phyloP scores from a whole-genome alignment of 1,140 invertebrate genomes.

The Drosophila serrata region DNA sequence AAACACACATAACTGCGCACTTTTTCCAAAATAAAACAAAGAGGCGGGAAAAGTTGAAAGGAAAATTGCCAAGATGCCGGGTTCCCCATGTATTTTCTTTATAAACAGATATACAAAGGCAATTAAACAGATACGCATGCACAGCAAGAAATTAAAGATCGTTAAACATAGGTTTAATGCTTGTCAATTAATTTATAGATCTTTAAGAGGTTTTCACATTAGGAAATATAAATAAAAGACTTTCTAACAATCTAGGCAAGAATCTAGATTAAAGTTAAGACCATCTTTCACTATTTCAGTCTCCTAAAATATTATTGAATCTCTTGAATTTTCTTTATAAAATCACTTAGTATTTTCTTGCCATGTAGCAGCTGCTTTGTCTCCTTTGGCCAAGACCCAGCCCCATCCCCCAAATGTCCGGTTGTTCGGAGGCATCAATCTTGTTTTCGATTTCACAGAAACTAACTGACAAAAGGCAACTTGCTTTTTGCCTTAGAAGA shows the following conservation, averaged over 20 bases:
- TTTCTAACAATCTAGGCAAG: too few species aligned
- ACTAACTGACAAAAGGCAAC: conserved; percentile 67
- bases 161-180: background rate
- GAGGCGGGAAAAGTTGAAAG: conserved; percentile 75
- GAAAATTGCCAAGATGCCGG: conserved; percentile 63
- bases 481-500: conserved; percentile 56
- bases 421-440: conserved; percentile 63
- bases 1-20: conserved; percentile 49
- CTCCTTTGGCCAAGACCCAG: conserved; percentile 37
- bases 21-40: conserved; percentile 1
- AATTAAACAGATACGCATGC: conserved; percentile 61
- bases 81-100: conserved; percentile 34
- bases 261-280: background rate
- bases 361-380: conserved; percentile 59
- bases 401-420: conserved; percentile 27
- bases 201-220: background rate
- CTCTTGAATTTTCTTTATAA: background rate
- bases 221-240: too few species aligned
- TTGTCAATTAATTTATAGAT: background rate
- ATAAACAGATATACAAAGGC: conserved; percentile 64
- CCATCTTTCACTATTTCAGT: background rate
- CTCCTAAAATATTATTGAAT: background rate
- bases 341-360: background rate
- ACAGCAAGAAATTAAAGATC: conserved; percentile 1
- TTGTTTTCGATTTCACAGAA: conserved; percentile 80